phyloP scores from a whole-genome alignment of 2,113 vertebrate species.

The Dasyurus viverrinus region DNA sequence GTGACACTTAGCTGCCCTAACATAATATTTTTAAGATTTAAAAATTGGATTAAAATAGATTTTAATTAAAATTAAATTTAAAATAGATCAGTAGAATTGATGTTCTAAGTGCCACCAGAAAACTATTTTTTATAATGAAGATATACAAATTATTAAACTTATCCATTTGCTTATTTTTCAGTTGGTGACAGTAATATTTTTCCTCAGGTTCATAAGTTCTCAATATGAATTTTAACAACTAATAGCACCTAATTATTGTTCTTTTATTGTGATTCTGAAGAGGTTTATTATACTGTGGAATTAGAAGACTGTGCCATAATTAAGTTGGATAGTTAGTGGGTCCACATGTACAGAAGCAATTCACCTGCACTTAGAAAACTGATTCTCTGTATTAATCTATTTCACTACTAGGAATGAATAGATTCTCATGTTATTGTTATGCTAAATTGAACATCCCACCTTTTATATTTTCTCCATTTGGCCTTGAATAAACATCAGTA shows the following conservation, averaged over 20 bases:
- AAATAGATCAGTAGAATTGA: background rate
- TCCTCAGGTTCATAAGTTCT: slow-evolving; percentile 35
- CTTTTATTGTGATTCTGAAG: slow-evolving; percentile 48
- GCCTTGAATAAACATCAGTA: slow-evolving; percentile 88
- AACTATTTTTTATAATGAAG: slow-evolving; percentile 10
- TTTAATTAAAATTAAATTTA: background rate
- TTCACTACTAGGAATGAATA: slow-evolving; percentile 81
- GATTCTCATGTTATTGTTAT: slow-evolving; percentile 84
- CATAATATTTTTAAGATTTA: background rate
- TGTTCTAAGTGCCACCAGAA: background rate
- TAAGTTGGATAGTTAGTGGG: slow-evolving; percentile 76
- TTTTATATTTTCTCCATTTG: slow-evolving; percentile 83
- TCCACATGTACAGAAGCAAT: slow-evolving; percentile 80
- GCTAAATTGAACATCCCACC: slow-evolving; percentile 84
- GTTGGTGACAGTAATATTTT: slow-evolving; percentile 46
- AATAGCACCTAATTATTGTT: slow-evolving; percentile 13
- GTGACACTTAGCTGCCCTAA: no score
- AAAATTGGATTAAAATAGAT: slow-evolving; percentile 29
- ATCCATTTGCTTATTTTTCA: slow-evolving; percentile 52
- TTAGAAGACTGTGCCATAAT: slow-evolving; percentile 73
- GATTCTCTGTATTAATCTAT: slow-evolving; percentile 80
- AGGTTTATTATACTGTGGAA: slow-evolving; percentile 66
- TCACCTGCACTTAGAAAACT: slow-evolving; percentile 79
- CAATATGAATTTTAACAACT: slow-evolving; percentile 54
- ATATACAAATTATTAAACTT: slow-evolving; percentile 40